These are phyloP conservation scores for Melanostoma scalare DNA, from an alignment of 2,888 invertebrate species.

Conservation along the genomic window DNA sequence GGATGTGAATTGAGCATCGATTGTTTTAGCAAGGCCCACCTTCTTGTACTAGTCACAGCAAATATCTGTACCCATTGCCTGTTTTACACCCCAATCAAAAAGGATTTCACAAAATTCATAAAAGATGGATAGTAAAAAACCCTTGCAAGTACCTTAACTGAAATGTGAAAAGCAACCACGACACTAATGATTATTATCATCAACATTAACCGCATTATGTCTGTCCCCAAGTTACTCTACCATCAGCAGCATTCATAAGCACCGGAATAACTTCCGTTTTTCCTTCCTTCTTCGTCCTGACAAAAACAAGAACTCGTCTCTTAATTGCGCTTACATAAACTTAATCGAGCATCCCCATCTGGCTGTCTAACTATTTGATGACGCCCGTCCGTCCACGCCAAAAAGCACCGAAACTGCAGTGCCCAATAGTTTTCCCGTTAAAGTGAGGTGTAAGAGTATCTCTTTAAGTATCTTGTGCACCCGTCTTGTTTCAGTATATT, in stretches of 20 bases:
- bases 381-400: conserved; percentile 3
- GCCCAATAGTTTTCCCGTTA: conserved; percentile 11
- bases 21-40: no score
- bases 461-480: conserved; percentile 35
- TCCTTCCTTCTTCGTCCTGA: conserved; percentile 23
- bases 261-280: conserved; percentile 19
- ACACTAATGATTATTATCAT: conserved; percentile 63
- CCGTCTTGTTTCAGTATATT: conserved; percentile 7
- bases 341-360: conserved; percentile 28
- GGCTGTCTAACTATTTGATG: conserved; percentile 49
- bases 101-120: no score
- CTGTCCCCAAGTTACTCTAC: conserved; percentile 20
- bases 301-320: conserved; percentile 45
- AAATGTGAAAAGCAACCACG: conserved; percentile 20
- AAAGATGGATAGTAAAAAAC: no score
- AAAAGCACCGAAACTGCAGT: conserved; percentile 56
- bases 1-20: no score
- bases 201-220: conserved; percentile 44
- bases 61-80: background rate
- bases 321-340: conserved; percentile 63
- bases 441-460: conserved; percentile 32
- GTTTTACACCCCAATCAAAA: no score
- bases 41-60: background rate
- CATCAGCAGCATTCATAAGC: conserved; percentile 35
- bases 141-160: background rate